Percentiles rank a stretch among this genome's conserved stretches.
Evolutionary conservation across 2,113 vertebrate species (phyloP).

Genomic region (Sturnira hondurensis): DNA sequence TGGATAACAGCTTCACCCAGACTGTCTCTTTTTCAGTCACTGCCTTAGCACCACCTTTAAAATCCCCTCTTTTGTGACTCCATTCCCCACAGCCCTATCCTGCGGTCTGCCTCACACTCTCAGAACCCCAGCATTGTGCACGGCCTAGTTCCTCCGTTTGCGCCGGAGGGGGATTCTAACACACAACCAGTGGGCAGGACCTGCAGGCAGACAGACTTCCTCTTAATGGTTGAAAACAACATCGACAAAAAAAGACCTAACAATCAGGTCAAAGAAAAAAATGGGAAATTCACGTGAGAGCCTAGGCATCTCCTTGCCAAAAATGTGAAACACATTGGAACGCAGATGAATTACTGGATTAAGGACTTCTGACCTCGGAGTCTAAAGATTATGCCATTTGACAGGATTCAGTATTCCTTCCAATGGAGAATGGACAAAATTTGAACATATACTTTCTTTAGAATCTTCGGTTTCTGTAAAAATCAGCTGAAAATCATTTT

Average conservation of each 20-base stretch:
- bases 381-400: neutral
- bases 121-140: neutral
- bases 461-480: neutral
- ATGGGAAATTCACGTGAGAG: neutral
- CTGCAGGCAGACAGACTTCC: neutral
- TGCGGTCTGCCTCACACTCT: neutral
- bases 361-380: neutral
- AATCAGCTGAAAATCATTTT: neutral
- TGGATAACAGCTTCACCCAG: neutral
- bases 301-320: neutral
- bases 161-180: neutral
- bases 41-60: neutral
- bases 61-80: neutral
- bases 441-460: neutral
- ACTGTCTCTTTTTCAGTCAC: neutral
- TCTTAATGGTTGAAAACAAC: neutral
- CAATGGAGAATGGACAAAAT: neutral
- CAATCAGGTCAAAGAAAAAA: neutral
- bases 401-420: neutral
- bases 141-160: neutral
- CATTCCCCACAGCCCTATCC: neutral
- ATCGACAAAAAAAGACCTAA: neutral
- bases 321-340: neutral
- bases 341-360: neutral
- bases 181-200: neutral